Conservation (phyloP, 2,113 vertebrate species). For the Trematocara stigmaticum region DNA sequence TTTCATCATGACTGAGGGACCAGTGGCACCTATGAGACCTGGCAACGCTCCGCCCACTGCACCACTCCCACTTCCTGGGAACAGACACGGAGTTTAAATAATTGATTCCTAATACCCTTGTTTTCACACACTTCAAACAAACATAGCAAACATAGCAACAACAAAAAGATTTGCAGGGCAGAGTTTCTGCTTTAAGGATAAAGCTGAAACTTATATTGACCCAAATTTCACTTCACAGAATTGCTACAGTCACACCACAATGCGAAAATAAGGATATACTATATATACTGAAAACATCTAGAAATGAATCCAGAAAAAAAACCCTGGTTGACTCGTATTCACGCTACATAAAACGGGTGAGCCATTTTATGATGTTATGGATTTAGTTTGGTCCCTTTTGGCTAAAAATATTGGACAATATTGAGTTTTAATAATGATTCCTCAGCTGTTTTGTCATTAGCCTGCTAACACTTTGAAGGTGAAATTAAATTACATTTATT, state of each 20-base stretch:
- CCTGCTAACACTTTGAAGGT: neutral
- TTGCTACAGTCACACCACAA: neutral
- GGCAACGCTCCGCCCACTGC: constrained; percentile 65
- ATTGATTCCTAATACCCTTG: neutral
- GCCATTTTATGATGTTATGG: neutral
- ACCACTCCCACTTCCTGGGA: constrained; percentile 71
- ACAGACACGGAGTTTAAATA: neutral
- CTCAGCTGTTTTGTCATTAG: neutral
- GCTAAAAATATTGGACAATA: neutral
- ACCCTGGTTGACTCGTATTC: accelerated
- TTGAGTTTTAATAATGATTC: neutral
- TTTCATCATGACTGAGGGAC: constrained; percentile 88
- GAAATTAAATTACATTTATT: neutral
- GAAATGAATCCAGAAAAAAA: neutral
- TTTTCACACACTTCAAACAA: neutral
- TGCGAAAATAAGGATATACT: neutral
- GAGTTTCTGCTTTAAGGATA: neutral
- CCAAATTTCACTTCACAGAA: neutral
- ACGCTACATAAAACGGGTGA: neutral
- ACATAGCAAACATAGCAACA: neutral
- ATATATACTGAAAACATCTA: neutral
- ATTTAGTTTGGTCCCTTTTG: neutral
- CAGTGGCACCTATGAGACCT: constrained; percentile 73
- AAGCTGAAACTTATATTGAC: neutral
- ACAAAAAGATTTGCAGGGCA: neutral